These are phyloP conservation scores for Orchestes rusci DNA, from an alignment of 2,888 invertebrate species.

Conservation along the genomic window DNA sequence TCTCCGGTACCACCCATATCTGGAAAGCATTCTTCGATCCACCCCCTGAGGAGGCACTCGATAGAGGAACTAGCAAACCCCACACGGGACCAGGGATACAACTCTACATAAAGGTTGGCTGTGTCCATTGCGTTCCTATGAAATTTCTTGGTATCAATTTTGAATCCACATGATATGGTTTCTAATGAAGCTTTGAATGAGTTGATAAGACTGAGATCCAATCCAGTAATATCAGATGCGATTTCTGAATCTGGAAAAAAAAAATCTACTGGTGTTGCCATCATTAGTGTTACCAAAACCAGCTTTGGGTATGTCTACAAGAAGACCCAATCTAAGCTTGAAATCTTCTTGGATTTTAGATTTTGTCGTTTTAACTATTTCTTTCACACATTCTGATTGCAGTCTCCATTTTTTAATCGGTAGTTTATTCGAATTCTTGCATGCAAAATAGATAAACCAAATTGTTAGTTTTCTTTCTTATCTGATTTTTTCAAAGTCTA, in stretches of 20 bases:
- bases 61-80: too few species aligned
- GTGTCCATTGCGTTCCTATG: too few species aligned
- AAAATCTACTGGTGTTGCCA: slow-evolving; percentile 29
- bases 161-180: too few species aligned
- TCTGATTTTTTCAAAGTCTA: neutral
- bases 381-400: neutral
- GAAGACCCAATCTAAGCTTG: slow-evolving; percentile 19
- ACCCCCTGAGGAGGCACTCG: too few species aligned
- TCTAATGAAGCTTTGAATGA: too few species aligned
- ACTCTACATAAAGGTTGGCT: too few species aligned
- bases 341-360: slow-evolving; percentile 1
- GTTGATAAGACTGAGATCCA: too few species aligned
- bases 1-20: too few species aligned
- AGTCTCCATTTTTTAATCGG: neutral
- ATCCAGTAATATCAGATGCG: slow-evolving; percentile 26
- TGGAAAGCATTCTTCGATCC: too few species aligned
- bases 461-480: neutral
- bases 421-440: slow-evolving; percentile 5
- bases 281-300: slow-evolving; percentile 30
- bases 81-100: too few species aligned
- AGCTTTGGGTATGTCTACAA: slow-evolving; percentile 29
- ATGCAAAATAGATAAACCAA: slow-evolving; percentile 3
- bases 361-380: neutral
- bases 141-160: too few species aligned
- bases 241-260: slow-evolving; percentile 27